Percentiles rank a stretch among this genome's conserved stretches.
Conservation (phyloP, 2,113 vertebrate species). For the Pristiophorus japonicus region DNA sequence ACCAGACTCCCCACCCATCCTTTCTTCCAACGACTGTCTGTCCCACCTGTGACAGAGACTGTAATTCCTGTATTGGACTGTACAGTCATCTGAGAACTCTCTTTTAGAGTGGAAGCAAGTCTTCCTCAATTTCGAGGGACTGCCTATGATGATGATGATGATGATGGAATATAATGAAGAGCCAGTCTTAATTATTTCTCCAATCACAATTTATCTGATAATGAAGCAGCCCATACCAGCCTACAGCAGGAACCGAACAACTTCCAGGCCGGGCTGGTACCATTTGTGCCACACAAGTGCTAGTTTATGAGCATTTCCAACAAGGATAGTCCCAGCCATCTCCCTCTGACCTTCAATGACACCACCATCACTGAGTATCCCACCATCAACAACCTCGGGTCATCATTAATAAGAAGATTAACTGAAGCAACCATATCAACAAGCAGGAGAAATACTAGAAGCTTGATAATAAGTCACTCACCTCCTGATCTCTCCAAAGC, state of each 20-base stretch:
- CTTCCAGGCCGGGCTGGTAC: not conserved
- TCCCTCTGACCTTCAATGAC: not conserved
- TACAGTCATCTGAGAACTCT: too few species aligned
- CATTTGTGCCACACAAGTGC: not conserved
- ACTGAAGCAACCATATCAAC: not conserved
- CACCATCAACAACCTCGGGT: too few species aligned
- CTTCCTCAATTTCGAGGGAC: too few species aligned
- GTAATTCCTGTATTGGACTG: too few species aligned
- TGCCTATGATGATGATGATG: too few species aligned
- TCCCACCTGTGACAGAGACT: too few species aligned
- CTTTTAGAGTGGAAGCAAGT: too few species aligned
- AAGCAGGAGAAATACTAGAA: not conserved
- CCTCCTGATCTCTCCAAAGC: not conserved
- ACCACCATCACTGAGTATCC: not conserved
- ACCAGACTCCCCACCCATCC: too few species aligned
- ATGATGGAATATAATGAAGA: not conserved
- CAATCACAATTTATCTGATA: not conserved
- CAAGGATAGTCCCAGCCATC: not conserved
- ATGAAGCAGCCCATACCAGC: not conserved
- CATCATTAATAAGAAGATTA: not conserved
- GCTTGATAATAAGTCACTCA: not conserved
- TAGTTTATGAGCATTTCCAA: not conserved
- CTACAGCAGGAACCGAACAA: not conserved
- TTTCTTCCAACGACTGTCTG: too few species aligned
- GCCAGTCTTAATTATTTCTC: not conserved